phyloP scores from a whole-genome alignment of 2,888 invertebrate genomes.

The Apodemia zela region DNA sequence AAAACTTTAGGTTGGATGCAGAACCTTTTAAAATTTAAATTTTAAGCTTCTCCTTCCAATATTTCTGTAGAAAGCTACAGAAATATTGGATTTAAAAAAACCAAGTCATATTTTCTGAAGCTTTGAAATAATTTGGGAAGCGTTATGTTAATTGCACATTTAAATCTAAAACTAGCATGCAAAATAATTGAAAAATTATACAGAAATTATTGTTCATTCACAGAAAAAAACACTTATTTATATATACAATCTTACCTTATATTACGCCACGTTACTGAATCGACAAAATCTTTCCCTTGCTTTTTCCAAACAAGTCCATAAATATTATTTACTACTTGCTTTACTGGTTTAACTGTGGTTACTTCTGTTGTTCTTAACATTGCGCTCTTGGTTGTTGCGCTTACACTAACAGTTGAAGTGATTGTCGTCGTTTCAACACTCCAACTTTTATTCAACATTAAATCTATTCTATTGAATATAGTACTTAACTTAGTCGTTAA shows the following conservation, averaged over 20 bases:
- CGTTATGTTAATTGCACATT: too few relatives aligned
- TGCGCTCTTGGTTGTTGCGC: constrained; percentile 57
- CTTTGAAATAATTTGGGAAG: too few relatives aligned
- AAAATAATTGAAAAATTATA: too few relatives aligned
- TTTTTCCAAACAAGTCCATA: constrained; percentile 73
- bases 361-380: constrained; percentile 48
- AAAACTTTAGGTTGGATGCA: too few relatives aligned
- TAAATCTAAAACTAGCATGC: too few relatives aligned
- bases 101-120: too few relatives aligned
- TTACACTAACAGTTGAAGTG: constrained; percentile 68
- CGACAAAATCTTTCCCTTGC: constrained; percentile 65
- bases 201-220: too few relatives aligned
- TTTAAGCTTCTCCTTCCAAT: too few relatives aligned
- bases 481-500: constrained; percentile 67
- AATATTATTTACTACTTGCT: constrained; percentile 61
- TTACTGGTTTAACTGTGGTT: constrained; percentile 45
- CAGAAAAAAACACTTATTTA: neutral
- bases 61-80: too few relatives aligned
- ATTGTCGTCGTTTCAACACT: constrained; percentile 72
- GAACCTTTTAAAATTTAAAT: too few relatives aligned
- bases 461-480: constrained; percentile 71
- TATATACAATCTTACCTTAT: constrained; percentile 51
- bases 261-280: constrained; percentile 67
- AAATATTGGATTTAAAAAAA: too few relatives aligned
- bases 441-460: constrained; percentile 77